Conservation (phyloP, 2,113 vertebrate species). For the Tretioscincus oriximinensis region DNA sequence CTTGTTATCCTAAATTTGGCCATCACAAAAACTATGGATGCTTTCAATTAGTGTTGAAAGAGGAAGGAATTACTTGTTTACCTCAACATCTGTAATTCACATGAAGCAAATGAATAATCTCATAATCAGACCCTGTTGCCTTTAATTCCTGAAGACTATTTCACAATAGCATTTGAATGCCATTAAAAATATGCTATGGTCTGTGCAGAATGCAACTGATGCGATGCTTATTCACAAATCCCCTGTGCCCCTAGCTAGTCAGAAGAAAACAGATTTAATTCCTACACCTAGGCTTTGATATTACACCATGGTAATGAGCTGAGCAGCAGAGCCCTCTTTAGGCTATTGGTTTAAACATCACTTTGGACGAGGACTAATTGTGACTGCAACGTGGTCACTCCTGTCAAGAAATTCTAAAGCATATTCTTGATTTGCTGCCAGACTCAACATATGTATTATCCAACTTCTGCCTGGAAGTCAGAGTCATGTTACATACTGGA, state of each 20-base stretch:
- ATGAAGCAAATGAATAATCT: neutral
- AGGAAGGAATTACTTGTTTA: neutral
- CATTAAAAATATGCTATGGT: neutral
- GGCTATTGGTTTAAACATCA: neutral
- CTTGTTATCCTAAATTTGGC: neutral
- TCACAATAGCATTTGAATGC: neutral
- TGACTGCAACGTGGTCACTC: neutral
- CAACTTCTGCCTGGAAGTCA: conserved; percentile 27
- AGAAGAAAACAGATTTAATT: neutral
- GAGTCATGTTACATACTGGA: neutral
- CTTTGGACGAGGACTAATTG: neutral
- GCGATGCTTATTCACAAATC: neutral
- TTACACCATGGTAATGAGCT: neutral
- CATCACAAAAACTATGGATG: neutral
- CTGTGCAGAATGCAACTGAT: neutral
- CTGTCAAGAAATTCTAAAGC: neutral
- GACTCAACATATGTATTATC: neutral
- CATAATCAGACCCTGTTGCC: neutral
- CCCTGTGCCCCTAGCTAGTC: neutral
- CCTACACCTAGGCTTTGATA: neutral
- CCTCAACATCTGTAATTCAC: neutral
- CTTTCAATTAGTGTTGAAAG: neutral
- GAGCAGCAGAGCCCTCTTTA: neutral
- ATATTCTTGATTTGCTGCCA: conserved; percentile 8
- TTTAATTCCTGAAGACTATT: neutral